These are phyloP conservation scores for Echinometra lucunter DNA, from an alignment of 53 echinoderm and acorn worm genomes.

Conservation along the genomic window DNA sequence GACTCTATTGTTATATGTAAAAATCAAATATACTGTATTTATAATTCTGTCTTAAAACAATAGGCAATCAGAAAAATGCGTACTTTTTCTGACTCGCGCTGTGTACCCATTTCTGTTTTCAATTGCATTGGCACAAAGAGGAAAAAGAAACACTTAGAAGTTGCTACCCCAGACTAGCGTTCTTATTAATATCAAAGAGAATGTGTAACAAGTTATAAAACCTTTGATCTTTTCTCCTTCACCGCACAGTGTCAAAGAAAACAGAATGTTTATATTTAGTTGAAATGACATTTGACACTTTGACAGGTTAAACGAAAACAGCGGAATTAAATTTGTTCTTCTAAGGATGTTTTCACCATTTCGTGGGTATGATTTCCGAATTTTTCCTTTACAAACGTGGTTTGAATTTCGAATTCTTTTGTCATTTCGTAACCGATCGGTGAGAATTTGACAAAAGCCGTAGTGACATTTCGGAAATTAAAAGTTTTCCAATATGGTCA, in stretches of 20 bases:
- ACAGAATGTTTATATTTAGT: constrained; percentile 34
- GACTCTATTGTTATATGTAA: too few relatives aligned
- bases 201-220: background rate
- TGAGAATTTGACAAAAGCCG: constrained; percentile 42
- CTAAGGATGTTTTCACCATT: constrained; percentile 38
- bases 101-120: background rate
- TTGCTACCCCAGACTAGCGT: background rate
- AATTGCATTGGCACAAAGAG: background rate
- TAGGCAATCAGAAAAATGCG: too few relatives aligned
- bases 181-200: background rate
- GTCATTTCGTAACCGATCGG: constrained; percentile 52
- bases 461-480: constrained; percentile 44
- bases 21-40: too few relatives aligned
- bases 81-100: too few relatives aligned
- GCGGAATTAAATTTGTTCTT: constrained; percentile 45
- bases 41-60: too few relatives aligned
- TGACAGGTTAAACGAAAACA: constrained; percentile 42
- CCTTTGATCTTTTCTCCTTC: constrained; percentile 11
- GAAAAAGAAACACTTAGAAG: background rate
- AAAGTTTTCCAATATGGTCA: constrained; percentile 16
- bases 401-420: constrained; percentile 36
- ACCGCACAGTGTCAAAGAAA: constrained; percentile 9
- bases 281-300: constrained; percentile 20
- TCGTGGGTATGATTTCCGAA: constrained; percentile 31
- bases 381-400: constrained; percentile 36